A percentile compares a stretch with the other conserved stretches of the same genome.
Evolutionary conservation across 2,888 invertebrate genomes (phyloP).

Genomic region (Anaspis maculata): DNA sequence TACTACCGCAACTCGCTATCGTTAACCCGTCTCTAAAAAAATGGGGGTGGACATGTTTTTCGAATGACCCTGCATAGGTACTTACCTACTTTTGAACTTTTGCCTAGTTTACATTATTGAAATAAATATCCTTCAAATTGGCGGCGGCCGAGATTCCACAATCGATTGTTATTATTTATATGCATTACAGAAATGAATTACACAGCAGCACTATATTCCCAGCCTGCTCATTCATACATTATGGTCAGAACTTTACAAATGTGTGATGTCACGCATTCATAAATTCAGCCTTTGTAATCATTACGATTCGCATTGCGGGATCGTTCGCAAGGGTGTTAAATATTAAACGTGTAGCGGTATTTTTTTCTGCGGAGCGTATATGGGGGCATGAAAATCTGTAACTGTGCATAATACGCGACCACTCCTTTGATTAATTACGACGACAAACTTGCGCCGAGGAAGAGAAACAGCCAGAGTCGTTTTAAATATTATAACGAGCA

Average conservation of each 20-base stretch:
- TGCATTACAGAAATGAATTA: constrained; percentile 26
- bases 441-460: constrained; percentile 12
- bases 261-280: constrained; percentile 27
- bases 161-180: constrained; percentile 29
- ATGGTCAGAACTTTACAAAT: constrained; percentile 27
- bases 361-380: constrained; percentile 5
- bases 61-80: too few species aligned
- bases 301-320: constrained; percentile 20
- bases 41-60: too few species aligned
- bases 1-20: too few species aligned
- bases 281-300: constrained; percentile 27
- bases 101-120: too few species aligned
- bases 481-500: constrained; percentile 15
- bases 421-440: constrained; percentile 18
- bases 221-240: constrained; percentile 25
- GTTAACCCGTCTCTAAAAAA: too few species aligned
- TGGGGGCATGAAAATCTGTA: constrained; percentile 12
- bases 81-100: too few species aligned
- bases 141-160: too few species aligned
- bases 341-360: constrained; percentile 12
- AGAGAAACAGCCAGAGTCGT: constrained; percentile 11
- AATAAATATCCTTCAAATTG: too few species aligned
- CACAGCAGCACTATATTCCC: constrained; percentile 24
- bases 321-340: too few species aligned
- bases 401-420: constrained; percentile 10